A percentile compares a stretch with the other conserved stretches of the same genome.
Conservation (phyloP, 2,113 vertebrate genomes). For the Lamprologus tigripictilis region DNA sequence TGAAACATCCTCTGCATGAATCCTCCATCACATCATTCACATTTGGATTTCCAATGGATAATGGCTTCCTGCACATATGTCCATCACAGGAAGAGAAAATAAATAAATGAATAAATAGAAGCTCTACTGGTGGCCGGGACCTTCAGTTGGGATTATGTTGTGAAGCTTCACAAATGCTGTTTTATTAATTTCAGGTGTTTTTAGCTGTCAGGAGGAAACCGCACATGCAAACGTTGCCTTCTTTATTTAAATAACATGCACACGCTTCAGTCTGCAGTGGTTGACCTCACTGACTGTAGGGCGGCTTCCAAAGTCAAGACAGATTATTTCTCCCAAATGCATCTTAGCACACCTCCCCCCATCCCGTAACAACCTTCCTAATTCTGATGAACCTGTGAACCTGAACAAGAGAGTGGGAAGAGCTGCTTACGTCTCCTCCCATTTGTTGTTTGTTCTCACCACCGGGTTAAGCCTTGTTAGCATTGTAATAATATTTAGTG, state of each 20-base stretch:
- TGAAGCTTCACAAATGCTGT: conserved; percentile 1
- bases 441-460: not conserved
- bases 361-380: not conserved
- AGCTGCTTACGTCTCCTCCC: not conserved
- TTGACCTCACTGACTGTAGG: not conserved
- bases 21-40: not conserved
- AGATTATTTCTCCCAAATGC: not conserved
- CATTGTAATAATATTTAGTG: conserved; percentile 15
- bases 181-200: conserved; percentile 51
- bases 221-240: not conserved
- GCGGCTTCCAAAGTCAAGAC: not conserved
- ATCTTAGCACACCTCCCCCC: not conserved
- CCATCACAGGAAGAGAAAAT: not conserved
- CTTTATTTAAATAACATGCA: not conserved
- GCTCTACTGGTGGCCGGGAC: not conserved
- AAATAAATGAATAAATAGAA: not conserved
- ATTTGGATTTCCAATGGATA: not conserved
- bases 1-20: not conserved
- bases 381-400: not conserved
- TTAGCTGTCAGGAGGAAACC: conserved; percentile 30
- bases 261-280: not conserved
- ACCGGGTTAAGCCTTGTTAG: conserved; percentile 9
- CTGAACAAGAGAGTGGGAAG: not conserved
- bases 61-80: not conserved
- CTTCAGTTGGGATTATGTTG: conserved; percentile 41